Base-by-base conservation (phyloP, 1,140 invertebrate genomes). In the Archivesica marissinica region DNA sequence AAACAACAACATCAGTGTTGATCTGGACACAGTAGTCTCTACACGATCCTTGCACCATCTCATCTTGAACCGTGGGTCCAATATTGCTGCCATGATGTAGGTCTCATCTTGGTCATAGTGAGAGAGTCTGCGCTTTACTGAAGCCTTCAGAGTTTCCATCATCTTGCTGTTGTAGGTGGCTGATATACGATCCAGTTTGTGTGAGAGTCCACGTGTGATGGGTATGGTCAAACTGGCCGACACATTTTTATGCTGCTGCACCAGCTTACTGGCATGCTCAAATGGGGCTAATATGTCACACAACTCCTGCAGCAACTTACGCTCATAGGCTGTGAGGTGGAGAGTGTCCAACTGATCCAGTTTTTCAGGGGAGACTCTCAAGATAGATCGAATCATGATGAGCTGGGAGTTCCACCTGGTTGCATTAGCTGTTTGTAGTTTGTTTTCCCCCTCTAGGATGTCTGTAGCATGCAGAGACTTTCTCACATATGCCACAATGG, bases 261-360 rank as follows among this genome's bases (percentile, higher is more conserved):
- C 54, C 23, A 78, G 30, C 7, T 66, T 33, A 15, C 75, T 87
- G 2, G 80, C 79, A 23, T 77, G 11, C 56, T 79, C 50, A 83
- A 83, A 87, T 15, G 79, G 84, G 30, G 61, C 39, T 54, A 79
- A 44, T 7, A 86, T 72, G 25, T 2, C 41, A 47, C 72, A 86
- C 15, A 79, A 28, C 52, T 83, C 44, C 13, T 66, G 30, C 6
- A 66, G 61, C 30, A 66, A 1, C 20, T 38, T 38, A 39, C 61
- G 6, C 17, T 66, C 28, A 47, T 52, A 52, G 6, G 30, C 4
- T 25, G 64, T 33, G 20, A 56, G 64, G 15, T 47, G 13, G 25
- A 25, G 25, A 47, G 2, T 3, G 3, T 74, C 41, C 23, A 74
- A 23, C 23, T 74, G n/a, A 13, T 44, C 11, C 13, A 74, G 28